phyloP scores from a whole-genome alignment of 2,888 invertebrate species.

The Drosophila anomelani region DNA sequence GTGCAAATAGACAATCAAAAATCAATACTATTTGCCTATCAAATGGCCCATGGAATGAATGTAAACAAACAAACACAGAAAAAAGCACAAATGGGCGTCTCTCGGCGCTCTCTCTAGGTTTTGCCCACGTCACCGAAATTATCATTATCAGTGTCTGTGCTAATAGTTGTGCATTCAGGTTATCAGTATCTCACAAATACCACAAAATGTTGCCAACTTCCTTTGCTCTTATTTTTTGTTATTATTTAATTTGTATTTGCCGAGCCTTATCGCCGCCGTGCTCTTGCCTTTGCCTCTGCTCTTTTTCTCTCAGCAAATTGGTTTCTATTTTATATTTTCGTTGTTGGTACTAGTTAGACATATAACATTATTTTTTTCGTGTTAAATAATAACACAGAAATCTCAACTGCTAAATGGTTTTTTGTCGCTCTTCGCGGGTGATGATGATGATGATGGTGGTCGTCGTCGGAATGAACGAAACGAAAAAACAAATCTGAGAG shows the following conservation, averaged over 20 bases:
- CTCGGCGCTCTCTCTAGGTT: conserved; percentile 11
- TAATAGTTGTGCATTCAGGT: conserved; percentile 71
- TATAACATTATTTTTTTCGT: conserved; percentile 42
- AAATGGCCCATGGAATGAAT: conserved; percentile 43
- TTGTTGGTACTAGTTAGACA: conserved; percentile 50
- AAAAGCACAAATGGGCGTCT: conserved; percentile 9
- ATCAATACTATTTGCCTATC: conserved; percentile 54
- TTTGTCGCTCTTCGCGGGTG: conserved; percentile 45
- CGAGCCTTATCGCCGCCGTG: conserved; percentile 59
- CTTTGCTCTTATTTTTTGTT: conserved; percentile 21
- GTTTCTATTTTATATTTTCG: conserved; percentile 42
- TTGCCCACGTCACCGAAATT: conserved; percentile 43
- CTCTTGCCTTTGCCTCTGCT: conserved; percentile 20
- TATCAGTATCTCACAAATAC: conserved; percentile 52
- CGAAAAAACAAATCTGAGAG: conserved; percentile 61
- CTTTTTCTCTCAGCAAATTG: conserved; percentile 33
- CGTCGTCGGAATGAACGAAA: conserved; percentile 38
- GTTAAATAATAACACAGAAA: conserved; percentile 76
- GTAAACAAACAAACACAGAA: background rate
- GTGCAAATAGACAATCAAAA: conserved; percentile 34
- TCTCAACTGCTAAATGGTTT: conserved; percentile 62
- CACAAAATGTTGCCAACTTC: conserved; percentile 44
- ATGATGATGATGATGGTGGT: conserved; percentile 37
- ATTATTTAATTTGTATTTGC: conserved; percentile 66
- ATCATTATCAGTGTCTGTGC: conserved; percentile 50